Evolutionary conservation across 1,140 invertebrate species (phyloP), one percentile per base, ranked within the genome.

Genomic region (Nebria ingens): DNA sequence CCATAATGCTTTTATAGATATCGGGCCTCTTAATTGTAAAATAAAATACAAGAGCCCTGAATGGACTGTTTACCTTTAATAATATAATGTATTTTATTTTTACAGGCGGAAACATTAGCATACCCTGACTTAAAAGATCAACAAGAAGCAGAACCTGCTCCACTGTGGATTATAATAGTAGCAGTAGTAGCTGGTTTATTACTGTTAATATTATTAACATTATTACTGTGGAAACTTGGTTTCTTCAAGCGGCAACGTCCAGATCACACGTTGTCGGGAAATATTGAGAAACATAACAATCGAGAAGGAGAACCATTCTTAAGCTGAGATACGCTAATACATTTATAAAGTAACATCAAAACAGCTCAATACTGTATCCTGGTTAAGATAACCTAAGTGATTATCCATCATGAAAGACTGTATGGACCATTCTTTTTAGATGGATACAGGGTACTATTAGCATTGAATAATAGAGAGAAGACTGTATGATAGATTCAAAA

Each of bases 181-280:
- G 84, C 89, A 23, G 80, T 89, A 20, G 75, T 89, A 51, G 82
- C 82, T 1, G 92, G 92, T 17, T 67, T 95, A 13, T 68, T 93
- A 56, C 71, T 94, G 1, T 73, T 95, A 19, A 78, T 90, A 6
- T 61, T 91, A 0, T 71, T 93, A 21, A 86, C 85, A n/a, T 73
- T 89, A 19, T 69, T 84, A 2, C 67, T 94, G 19, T 91, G 87
- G 82, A 91, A 87, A 72, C 75, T 87, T 21, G 91, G 91, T 42
- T 95, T 95, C 77, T 95, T 95, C 73, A 91, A 91, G 67, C 68
- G 87, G 53, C 80, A 84, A 69, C 78, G 86, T 58, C 73, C 79
- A 21, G 87, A 91, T 69, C 84, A 84, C 0, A 91, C 88, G 15
- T 65, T 91, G 0, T 87, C 86, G 2, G 89, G 87, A 3, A 92